These are phyloP conservation scores for Mimas tiliae DNA, from an alignment of 2,888 invertebrate species.

Conservation along the genomic window DNA sequence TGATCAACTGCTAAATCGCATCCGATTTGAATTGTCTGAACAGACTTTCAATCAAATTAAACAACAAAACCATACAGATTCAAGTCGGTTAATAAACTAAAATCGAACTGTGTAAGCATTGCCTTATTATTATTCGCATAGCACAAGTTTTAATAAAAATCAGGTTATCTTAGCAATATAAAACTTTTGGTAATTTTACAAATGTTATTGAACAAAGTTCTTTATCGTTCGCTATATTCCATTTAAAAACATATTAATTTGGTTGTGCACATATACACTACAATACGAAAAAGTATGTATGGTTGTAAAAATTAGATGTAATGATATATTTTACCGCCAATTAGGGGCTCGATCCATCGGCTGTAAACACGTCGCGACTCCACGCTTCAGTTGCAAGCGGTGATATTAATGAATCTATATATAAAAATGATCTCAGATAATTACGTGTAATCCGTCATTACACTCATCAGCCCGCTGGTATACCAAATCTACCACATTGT, in stretches of 20 bases:
- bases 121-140: too few relatives aligned
- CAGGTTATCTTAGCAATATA: too few relatives aligned
- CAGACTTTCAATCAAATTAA: too few relatives aligned
- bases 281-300: slow-evolving; percentile 1
- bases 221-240: neutral
- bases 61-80: too few relatives aligned
- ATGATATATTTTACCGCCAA: slow-evolving; percentile 7
- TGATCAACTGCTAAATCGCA: too few relatives aligned
- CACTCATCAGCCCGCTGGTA: slow-evolving; percentile 64
- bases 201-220: neutral
- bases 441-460: slow-evolving; percentile 50
- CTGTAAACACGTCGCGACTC: slow-evolving; percentile 10
- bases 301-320: slow-evolving; percentile 9
- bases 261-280: slow-evolving; percentile 16
- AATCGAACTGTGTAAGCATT: too few relatives aligned
- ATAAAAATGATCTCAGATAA: slow-evolving; percentile 74
- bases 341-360: slow-evolving; percentile 18
- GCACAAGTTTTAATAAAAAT: too few relatives aligned
- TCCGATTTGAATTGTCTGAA: too few relatives aligned
- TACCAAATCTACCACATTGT: slow-evolving; percentile 79
- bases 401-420: slow-evolving; percentile 61
- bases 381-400: slow-evolving; percentile 22
- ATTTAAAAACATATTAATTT: slow-evolving; percentile 2
- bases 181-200: too few relatives aligned
- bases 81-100: too few relatives aligned